These are phyloP conservation scores for Blastomussa wellsi DNA, from an alignment of 92 coral and sea anemone species.

Conservation along the genomic window DNA sequence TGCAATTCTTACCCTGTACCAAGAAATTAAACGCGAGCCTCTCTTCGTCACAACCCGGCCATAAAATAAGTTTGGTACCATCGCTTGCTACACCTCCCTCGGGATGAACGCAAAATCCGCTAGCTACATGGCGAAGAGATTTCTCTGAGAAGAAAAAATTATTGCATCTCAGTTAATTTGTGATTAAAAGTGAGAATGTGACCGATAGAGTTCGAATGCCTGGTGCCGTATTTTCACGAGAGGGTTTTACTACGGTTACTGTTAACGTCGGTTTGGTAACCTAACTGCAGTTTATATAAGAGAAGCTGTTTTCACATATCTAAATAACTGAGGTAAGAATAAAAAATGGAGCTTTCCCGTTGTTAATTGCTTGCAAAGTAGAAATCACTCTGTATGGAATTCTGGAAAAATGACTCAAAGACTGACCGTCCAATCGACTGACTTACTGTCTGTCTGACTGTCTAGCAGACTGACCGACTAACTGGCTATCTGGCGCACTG, in stretches of 20 bases:
- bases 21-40: constrained; percentile 33
- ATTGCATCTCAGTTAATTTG: background rate
- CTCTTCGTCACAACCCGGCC: constrained; percentile 50
- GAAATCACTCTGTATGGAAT: no score
- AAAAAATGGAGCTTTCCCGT: no score
- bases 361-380: no score
- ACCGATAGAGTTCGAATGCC: no score
- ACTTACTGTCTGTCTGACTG: background rate
- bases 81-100: constrained; percentile 50
- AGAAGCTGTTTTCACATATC: no score
- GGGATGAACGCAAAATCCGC: constrained; percentile 69
- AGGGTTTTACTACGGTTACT: no score
- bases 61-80: constrained; percentile 48
- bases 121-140: constrained; percentile 62
- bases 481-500: background rate
- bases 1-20: constrained; percentile 39
- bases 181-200: background rate
- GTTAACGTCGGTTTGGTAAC: no score
- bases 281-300: no score
- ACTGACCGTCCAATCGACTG: background rate
- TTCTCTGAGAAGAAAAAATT: constrained; percentile 21
- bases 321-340: no score
- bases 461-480: background rate
- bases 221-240: no score
- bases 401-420: no score